Base-by-base conservation (phyloP, 2,113 vertebrate genomes). In the Tapirus terrestris region DNA sequence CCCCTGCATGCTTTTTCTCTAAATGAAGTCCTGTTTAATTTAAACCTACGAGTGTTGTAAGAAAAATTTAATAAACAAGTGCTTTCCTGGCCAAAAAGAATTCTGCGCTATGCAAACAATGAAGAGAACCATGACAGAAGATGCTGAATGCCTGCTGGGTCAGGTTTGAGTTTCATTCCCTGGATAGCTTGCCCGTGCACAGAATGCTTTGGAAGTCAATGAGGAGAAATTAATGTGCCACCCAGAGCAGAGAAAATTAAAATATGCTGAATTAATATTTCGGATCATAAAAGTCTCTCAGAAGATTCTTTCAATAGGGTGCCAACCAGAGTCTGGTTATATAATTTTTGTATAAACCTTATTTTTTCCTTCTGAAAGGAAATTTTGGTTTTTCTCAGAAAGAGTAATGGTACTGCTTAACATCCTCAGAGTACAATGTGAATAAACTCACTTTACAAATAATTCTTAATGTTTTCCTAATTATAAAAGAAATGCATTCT, bases 241-340 rank as follows among this genome's bases (percentile, higher is more conserved):
- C 77, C 91, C 96, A 76, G 48, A 94, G 73, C 60, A 97, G 84
- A 96, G 81, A 81, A 81, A 72, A 91, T 94, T 75, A 16, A 94
- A 97, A 94, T 94, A 91, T 18, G 25, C 76, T 92, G 88, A 92
- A 92, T 91, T 95, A 93, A 94, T 85, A 92, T 76, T 97, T 95
- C 76, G 75, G 70, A 77, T 94, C 33, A 70, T 96, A 79, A 96
- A 97, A 92, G 75, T 72, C 65, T 92, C 31, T 95, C 65, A 68
- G 70, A 93, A 82, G 92, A 84, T 92, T 96, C 90, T 94, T 97
- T 96, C 94, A 87, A 63, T 92, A 67, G 76, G n/a, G 6, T 96
- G 70, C 65, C 90, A 94, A 88, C 73, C 29, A 88, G 39, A 53
- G 63, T 73, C 93, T 93, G 90, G 53, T 76, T 96, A 93, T 94